These are phyloP conservation scores for Gadopsis bispinosus DNA, from an alignment of 2,797 vertebrate genomes.

Conservation along the genomic window DNA sequence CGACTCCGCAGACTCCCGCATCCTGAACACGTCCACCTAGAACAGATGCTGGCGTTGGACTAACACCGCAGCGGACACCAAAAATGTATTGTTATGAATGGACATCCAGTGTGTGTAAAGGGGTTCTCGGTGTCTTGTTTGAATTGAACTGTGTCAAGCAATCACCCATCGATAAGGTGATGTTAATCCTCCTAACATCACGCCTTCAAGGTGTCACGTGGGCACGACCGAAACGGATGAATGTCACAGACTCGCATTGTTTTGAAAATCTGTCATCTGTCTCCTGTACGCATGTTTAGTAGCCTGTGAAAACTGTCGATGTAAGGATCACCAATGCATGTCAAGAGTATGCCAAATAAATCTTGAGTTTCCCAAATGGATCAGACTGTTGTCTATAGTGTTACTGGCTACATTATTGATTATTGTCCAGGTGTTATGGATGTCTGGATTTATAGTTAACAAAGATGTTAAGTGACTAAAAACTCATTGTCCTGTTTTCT, in stretches of 20 bases:
- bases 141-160: conserved; percentile 39
- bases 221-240: conserved; percentile 60
- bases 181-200: conserved; percentile 29
- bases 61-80: conserved; percentile 44
- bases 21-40: conserved; percentile 91
- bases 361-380: conserved; percentile 55
- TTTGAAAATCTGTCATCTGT: conserved; percentile 77
- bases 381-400: conserved; percentile 46
- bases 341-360: conserved; percentile 94
- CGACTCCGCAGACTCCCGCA: conserved; percentile 95
- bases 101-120: conserved; percentile 2
- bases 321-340: conserved; percentile 94
- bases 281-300: conserved; percentile 90
- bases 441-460: not conserved
- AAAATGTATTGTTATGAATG: conserved; percentile 48
- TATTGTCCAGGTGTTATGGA: not conserved
- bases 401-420: not conserved
- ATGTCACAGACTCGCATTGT: conserved; percentile 73
- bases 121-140: conserved; percentile 7
- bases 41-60: conserved; percentile 40
- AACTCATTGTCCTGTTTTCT: too few species aligned
- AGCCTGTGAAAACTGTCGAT: conserved; percentile 87
- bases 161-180: conserved; percentile 32
- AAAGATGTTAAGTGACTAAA: not conserved
- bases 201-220: conserved; percentile 32